A percentile compares a stretch with the other conserved stretches of the same genome.
These are phyloP conservation scores for Neria commutata DNA, from an alignment of 2,888 invertebrate species.

Conservation along the genomic window DNA sequence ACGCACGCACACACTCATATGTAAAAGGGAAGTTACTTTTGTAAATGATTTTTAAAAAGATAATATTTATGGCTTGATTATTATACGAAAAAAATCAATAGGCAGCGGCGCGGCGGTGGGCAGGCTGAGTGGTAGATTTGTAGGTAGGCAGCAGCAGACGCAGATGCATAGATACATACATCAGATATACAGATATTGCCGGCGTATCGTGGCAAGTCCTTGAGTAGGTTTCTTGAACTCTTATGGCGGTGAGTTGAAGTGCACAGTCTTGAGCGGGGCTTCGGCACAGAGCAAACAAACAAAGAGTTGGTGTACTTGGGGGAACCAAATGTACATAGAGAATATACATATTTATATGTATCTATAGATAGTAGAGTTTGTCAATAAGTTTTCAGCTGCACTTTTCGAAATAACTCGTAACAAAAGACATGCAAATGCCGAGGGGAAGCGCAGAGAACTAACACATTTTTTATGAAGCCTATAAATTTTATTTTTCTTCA, in stretches of 20 bases:
- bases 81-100: not conserved
- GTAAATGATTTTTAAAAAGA: not conserved
- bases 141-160: too few species aligned
- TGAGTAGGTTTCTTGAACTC: not conserved
- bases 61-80: not conserved
- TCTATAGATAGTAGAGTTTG: too few species aligned
- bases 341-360: too few species aligned
- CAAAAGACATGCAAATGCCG: too few species aligned
- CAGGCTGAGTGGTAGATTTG: too few species aligned
- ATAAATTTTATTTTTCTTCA: too few species aligned
- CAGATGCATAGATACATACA: not conserved
- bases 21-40: not conserved
- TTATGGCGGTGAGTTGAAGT: not conserved
- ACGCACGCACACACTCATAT: too few species aligned
- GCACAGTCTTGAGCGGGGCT: not conserved
- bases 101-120: not conserved
- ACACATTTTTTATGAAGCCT: not conserved
- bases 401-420: too few species aligned
- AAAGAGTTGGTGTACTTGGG: not conserved
- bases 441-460: too few species aligned
- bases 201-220: not conserved
- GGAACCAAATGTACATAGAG: too few species aligned
- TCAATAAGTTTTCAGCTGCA: too few species aligned
- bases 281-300: not conserved
- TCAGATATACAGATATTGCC: not conserved